Percentiles rank a stretch among this genome's conserved stretches.
phyloP scores from a whole-genome alignment of 2,113 vertebrate genomes.

The Albula goreensis region DNA sequence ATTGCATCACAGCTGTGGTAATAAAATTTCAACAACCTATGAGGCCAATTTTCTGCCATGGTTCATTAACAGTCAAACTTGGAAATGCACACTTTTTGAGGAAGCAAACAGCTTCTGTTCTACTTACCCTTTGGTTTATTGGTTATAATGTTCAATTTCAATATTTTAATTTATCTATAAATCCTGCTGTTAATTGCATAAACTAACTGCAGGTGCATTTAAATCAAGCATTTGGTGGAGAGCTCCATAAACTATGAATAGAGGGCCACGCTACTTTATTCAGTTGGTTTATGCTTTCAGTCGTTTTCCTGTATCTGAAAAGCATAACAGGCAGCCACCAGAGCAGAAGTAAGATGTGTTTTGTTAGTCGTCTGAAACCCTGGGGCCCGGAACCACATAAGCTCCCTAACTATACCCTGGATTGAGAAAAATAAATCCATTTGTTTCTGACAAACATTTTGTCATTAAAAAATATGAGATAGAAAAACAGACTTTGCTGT shows the following conservation, averaged over 20 bases:
- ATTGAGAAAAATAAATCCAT: slow-evolving; percentile 82
- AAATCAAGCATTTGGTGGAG: slow-evolving; percentile 36
- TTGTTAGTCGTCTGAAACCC: slow-evolving; percentile 92
- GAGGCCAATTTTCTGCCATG: neutral
- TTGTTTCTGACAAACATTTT: slow-evolving; percentile 90
- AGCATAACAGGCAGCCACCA: slow-evolving; percentile 83
- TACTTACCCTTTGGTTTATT: neutral
- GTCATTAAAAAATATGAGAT: slow-evolving; percentile 85
- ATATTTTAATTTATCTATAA: neutral
- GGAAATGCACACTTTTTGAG: neutral
- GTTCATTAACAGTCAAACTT: neutral
- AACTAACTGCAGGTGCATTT: slow-evolving; percentile 2
- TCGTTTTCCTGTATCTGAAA: slow-evolving; percentile 86
- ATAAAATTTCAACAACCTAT: neutral
- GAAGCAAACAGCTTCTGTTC: neutral
- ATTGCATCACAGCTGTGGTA: neutral
- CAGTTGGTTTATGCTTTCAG: slow-evolving; percentile 71
- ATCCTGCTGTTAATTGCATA: neutral
- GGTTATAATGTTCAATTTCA: neutral
- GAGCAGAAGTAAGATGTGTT: slow-evolving; percentile 87
- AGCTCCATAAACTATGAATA: slow-evolving; percentile 70
- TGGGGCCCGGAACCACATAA: slow-evolving; percentile 87
- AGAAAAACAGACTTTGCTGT: slow-evolving; percentile 81
- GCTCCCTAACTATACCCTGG: slow-evolving; percentile 84
- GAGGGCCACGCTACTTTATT: slow-evolving; percentile 72